A percentile compares a stretch with the other conserved stretches of the same genome.
These are phyloP conservation scores for Agrotis segetum DNA, from an alignment of 2,888 invertebrate genomes.

Conservation along the genomic window DNA sequence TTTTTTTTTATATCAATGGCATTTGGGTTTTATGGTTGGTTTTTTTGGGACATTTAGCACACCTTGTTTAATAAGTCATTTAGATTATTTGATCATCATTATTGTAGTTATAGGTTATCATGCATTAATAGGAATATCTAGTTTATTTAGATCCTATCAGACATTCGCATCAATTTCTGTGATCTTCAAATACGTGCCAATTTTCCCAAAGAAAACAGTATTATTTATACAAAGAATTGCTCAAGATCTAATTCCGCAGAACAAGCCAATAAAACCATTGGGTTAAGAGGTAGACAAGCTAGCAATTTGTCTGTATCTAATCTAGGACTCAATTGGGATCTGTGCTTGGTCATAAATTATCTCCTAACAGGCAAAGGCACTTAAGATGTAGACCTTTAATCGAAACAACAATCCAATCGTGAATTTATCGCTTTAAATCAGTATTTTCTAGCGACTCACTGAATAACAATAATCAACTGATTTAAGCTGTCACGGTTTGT, in stretches of 20 bases:
- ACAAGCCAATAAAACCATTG: slow-evolving; percentile 41
- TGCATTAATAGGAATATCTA: too few relatives aligned
- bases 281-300: slow-evolving; percentile 25
- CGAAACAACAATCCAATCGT: neutral
- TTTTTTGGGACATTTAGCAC: too few relatives aligned
- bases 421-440: neutral
- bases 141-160: too few relatives aligned
- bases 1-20: too few relatives aligned
- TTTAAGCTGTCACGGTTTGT: too few relatives aligned
- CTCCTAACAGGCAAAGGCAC: too few relatives aligned
- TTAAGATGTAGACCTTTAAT: neutral
- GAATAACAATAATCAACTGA: too few relatives aligned
- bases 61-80: too few relatives aligned
- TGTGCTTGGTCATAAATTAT: neutral
- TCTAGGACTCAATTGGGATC: neutral
- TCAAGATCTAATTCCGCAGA: slow-evolving; percentile 31
- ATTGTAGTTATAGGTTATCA: too few relatives aligned
- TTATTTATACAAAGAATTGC: slow-evolving; percentile 39
- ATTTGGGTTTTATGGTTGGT: too few relatives aligned
- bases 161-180: slow-evolving; percentile 19
- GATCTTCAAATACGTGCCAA: slow-evolving; percentile 24
- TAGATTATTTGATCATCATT: too few relatives aligned
- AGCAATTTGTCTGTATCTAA: slow-evolving; percentile 34
- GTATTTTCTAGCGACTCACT: too few relatives aligned
- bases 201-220: slow-evolving; percentile 36